These are phyloP conservation scores for Drosophila ambigua DNA, from an alignment of 1,140 invertebrate genomes.

Conservation along the genomic window DNA sequence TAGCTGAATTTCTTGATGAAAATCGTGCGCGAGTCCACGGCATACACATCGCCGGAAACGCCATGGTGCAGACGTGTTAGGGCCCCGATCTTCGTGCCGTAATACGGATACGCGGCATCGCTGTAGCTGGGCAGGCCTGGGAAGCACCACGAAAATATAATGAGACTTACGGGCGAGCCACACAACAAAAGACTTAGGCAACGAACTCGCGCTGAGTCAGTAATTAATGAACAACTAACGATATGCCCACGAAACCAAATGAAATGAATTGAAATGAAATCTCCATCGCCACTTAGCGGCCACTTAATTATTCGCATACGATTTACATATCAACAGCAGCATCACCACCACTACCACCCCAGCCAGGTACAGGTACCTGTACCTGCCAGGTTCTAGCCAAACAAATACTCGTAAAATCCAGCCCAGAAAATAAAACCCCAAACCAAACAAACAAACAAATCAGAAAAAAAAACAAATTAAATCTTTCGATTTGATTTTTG, in stretches of 20 bases:
- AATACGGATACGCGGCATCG: constrained; percentile 86
- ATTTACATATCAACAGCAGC: too few relatives aligned
- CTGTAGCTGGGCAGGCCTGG: constrained; percentile 55
- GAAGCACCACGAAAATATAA: constrained; percentile 23
- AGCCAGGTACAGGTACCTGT: not conserved
- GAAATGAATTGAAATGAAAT: constrained; percentile 6
- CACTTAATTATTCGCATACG: constrained; percentile 52
- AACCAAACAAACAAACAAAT: constrained; percentile 29
- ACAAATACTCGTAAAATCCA: constrained; percentile 10
- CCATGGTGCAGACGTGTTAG: constrained; percentile 91
- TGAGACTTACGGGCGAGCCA: constrained; percentile 27
- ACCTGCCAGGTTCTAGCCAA: constrained; percentile 23
- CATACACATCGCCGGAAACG: constrained; percentile 93
- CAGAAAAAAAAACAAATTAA: constrained; percentile 2
- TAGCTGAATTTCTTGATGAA: constrained; percentile 95
- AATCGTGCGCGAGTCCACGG: constrained; percentile 93
- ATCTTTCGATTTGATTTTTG: constrained; percentile 3
- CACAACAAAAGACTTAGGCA: constrained; percentile 81
- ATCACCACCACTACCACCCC: not conserved
- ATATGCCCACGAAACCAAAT: constrained; percentile 6
- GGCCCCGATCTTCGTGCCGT: constrained; percentile 91
- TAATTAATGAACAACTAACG: constrained; percentile 37
- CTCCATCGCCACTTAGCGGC: constrained; percentile 40
- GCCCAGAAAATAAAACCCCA: not conserved
- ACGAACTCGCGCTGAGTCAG: constrained; percentile 59